A percentile compares a stretch with the other conserved stretches of the same genome.
These are phyloP conservation scores for Nyctibius grandis DNA, from an alignment of 2,797 vertebrate genomes.

Conservation along the genomic window DNA sequence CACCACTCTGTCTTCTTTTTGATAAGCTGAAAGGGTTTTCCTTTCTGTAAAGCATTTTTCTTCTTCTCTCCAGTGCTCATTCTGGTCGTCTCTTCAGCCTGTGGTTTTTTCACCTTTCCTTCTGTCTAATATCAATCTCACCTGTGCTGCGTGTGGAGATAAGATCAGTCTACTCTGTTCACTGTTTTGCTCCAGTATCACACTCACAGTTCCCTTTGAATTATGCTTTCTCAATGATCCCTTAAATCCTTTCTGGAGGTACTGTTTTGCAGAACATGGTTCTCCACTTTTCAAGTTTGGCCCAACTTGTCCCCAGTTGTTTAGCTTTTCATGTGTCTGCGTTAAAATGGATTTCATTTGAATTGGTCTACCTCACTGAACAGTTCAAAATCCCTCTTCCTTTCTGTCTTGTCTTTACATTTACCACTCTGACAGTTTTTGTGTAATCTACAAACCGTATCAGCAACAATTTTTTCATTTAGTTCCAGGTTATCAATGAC, in stretches of 20 bases:
- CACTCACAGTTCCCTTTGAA: neutral
- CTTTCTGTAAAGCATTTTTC: neutral
- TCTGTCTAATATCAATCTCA: neutral
- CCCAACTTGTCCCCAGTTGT: neutral
- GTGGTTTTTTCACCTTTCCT: neutral
- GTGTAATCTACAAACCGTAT: neutral
- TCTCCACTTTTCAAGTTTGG: neutral
- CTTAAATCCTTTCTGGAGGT: neutral
- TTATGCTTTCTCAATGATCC: neutral
- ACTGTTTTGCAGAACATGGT: neutral
- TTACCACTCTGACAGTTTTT: neutral
- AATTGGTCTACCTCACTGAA: neutral
- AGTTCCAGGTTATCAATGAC: neutral
- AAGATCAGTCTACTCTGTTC: neutral
- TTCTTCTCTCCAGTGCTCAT: neutral
- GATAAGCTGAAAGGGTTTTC: conserved; percentile 23
- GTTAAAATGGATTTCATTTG: neutral
- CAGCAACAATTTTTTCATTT: neutral
- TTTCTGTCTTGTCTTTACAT: neutral
- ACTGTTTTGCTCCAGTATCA: neutral
- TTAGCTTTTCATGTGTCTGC: neutral
- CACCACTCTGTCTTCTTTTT: conserved; percentile 12
- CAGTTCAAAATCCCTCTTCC: neutral
- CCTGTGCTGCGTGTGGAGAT: neutral
- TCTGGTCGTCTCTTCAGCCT: neutral